A percentile compares a stretch with the other conserved stretches of the same genome.
Conservation (phyloP, 2,888 invertebrate genomes). For the Marasmarcha lunaedactyla region DNA sequence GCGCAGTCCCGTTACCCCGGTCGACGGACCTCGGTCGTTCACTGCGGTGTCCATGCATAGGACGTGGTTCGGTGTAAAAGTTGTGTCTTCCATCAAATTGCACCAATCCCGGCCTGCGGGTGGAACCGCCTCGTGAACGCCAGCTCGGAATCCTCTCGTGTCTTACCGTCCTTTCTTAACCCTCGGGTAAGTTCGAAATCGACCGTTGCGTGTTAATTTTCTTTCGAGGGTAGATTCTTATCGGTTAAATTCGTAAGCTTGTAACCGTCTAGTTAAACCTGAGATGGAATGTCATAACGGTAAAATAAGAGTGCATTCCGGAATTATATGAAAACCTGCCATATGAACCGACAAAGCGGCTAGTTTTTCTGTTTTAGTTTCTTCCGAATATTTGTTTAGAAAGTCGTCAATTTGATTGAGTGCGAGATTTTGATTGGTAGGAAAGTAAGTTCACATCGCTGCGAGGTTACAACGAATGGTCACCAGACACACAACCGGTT, state of each 20-base stretch:
- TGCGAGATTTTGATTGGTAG: background rate
- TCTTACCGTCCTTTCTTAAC: constrained; percentile 22
- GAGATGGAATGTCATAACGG: background rate
- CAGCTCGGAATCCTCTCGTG: constrained; percentile 25
- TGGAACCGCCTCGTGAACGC: constrained; percentile 33
- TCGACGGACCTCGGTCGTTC: too few species aligned
- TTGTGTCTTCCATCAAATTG: constrained; percentile 64
- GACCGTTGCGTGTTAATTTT: background rate
- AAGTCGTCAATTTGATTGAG: constrained; percentile 1
- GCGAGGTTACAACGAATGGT: background rate
- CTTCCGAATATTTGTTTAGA: constrained; percentile 1
- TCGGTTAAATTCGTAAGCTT: background rate
- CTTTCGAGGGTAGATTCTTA: background rate
- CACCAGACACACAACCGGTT: constrained; percentile 1
- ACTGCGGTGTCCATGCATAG: constrained; percentile 67
- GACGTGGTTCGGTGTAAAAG: constrained; percentile 67
- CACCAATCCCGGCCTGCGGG: constrained; percentile 72
- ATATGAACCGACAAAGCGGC: background rate
- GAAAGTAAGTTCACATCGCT: background rate
- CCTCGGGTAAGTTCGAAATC: constrained; percentile 17
- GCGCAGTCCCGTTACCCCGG: constrained; percentile 63
- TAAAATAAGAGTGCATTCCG: background rate
- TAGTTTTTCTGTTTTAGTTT: background rate
- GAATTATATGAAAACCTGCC: background rate
- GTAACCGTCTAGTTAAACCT: background rate